Evolutionary conservation across 2,113 vertebrate genomes (phyloP).

Genomic region (Sigmodon hispidus): DNA sequence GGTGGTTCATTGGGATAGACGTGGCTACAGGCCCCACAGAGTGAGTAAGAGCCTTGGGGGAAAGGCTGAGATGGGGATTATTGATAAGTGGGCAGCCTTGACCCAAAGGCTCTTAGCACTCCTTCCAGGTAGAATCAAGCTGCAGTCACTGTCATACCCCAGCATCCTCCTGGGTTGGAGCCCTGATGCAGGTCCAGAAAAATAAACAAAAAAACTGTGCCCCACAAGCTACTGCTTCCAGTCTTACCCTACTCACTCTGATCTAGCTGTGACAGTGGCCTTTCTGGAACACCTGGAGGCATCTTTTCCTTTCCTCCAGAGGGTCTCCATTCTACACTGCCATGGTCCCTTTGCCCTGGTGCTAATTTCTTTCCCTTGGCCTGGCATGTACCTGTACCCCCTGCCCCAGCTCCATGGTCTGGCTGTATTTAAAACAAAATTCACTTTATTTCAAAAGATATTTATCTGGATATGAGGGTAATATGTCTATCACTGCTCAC

Average conservation of each 20-base stretch:
- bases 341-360: background rate
- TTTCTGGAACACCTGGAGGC: background rate
- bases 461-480: background rate
- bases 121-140: background rate
- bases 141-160: background rate
- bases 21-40: background rate
- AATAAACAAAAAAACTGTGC: rapidly evolving
- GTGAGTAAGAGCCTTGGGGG: background rate
- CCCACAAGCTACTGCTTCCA: background rate
- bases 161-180: rapidly evolving
- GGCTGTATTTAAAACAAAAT: background rate
- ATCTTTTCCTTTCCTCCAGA: background rate
- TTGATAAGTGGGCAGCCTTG: background rate
- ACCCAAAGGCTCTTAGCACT: background rate
- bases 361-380: background rate
- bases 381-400: background rate
- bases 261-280: background rate
- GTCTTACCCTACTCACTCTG: background rate
- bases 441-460: background rate
- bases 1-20: slow-evolving; percentile 9
- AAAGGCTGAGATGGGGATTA: background rate
- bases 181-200: background rate
- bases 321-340: too few species aligned
- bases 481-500: background rate
- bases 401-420: background rate